Base-by-base conservation (phyloP, 1,140 invertebrate genomes). In the Calephelis nemesis region DNA sequence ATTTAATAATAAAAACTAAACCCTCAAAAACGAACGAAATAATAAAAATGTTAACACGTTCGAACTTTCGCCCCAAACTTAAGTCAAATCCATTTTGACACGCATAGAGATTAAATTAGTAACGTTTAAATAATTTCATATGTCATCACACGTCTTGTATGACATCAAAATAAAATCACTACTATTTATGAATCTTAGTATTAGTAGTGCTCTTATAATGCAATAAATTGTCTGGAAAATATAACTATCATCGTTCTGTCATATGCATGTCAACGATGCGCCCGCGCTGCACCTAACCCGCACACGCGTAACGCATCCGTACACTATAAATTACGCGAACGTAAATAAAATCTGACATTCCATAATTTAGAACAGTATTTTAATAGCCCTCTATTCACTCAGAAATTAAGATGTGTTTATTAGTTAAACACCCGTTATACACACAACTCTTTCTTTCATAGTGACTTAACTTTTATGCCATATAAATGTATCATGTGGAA, bases 221-320 rank as follows among this genome's bases (percentile, higher is more conserved):
- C 78, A 78, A 90, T 91, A 91, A 91, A 91, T 91, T 83, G 89
- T 90, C 81, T 89, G 84, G 84, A 88, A 89, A 89, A 91, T 91
- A 91, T 91, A 91, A 88, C 84, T 73, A 78, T 91, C 87, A 90
- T 69, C 87, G 78, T 76, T 76, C 69, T 83, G 88, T 91, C 88
- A 91, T 91, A 90, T 73, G 77, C 79, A 76, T 74, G 79, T 81
- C 81, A 75, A 58, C 72, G 78, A 71, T 74, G 83, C 75, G 78
- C 75, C 70, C 78, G 79, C 74, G 79, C 77, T 68, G 52, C 69
- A 73, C 66, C 62, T 73, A 60, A 67, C 68, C 54, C 63, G 75
- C 68, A 71, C 70, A 65, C 63, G 70, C 81, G 77, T 80, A 77
- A 78, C 74, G 74, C 80, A 78, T 76, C 80, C 83, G 78, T 82